A percentile compares a stretch with the other conserved stretches of the same genome.
These are phyloP conservation scores for Stegodyphus mimosarum DNA, from an alignment of 1,140 invertebrate genomes.

Conservation along the genomic window DNA sequence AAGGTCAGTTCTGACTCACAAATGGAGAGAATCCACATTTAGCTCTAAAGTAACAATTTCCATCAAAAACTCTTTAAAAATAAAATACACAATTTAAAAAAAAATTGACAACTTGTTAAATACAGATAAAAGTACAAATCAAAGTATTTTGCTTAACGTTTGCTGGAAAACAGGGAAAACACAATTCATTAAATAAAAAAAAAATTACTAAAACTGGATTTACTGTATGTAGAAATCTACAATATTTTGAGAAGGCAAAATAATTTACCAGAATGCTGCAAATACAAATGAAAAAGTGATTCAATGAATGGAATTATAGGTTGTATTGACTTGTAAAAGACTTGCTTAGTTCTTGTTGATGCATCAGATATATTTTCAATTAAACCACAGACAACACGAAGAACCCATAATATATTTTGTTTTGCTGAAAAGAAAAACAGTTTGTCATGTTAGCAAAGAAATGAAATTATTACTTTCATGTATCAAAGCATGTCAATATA, in stretches of 20 bases:
- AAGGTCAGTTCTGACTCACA: too few relatives aligned
- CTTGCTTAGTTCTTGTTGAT: slow-evolving; percentile 73
- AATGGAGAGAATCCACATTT: too few relatives aligned
- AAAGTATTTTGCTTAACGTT: too few relatives aligned
- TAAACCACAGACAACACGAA: slow-evolving; percentile 69
- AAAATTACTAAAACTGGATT: not conserved
- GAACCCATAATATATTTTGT: slow-evolving; percentile 67
- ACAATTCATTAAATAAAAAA: not conserved
- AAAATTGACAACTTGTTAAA: too few relatives aligned
- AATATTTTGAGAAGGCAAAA: not conserved
- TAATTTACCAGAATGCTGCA: slow-evolving; percentile 68
- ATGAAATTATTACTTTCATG: too few relatives aligned
- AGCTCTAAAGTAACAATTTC: too few relatives aligned
- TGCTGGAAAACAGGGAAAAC: too few relatives aligned
- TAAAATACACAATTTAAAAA: too few relatives aligned
- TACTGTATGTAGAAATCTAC: too few relatives aligned
- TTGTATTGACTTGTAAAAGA: slow-evolving; percentile 69
- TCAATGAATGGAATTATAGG: slow-evolving; percentile 70
- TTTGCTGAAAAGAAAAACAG: slow-evolving; percentile 66
- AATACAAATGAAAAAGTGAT: slow-evolving; percentile 71
- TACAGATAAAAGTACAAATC: too few relatives aligned
- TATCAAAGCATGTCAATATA: too few relatives aligned
- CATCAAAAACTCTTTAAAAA: too few relatives aligned
- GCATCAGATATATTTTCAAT: slow-evolving; percentile 70
- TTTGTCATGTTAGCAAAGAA: slow-evolving; percentile 25